Percentiles rank a stretch among this genome's conserved stretches.
Evolutionary conservation across 2,888 invertebrate genomes (phyloP).

Genomic region (Parnassius orleans): DNA sequence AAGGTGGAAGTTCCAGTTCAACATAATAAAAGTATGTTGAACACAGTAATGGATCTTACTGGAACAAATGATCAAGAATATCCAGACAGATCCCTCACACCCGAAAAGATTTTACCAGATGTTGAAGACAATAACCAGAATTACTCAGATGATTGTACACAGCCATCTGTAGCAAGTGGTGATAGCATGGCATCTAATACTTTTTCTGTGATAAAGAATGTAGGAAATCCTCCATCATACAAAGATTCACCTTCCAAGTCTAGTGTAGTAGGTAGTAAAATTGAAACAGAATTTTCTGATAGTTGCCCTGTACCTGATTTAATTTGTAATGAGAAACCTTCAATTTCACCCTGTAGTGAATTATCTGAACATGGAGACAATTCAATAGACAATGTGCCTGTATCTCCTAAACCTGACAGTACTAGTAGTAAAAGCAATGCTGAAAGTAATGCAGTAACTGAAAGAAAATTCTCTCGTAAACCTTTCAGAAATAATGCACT

Average conservation of each 20-base stretch:
- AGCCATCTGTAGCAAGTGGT: constrained; percentile 49
- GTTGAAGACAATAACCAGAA: constrained; percentile 64
- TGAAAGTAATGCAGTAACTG: constrained; percentile 35
- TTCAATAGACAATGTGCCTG: constrained; percentile 53
- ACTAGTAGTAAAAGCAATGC: constrained; percentile 37
- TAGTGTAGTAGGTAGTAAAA: constrained; percentile 52
- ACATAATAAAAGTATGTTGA: constrained; percentile 70
- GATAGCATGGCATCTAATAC: constrained; percentile 56
- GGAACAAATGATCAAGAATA: constrained; percentile 60
- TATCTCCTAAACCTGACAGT: constrained; percentile 51
- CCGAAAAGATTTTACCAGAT: constrained; percentile 69
- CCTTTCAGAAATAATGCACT: constrained; percentile 49
- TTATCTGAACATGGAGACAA: constrained; percentile 72
- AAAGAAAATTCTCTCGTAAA: constrained; percentile 44
- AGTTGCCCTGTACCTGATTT: constrained; percentile 74
- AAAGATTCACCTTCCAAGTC: constrained; percentile 55
- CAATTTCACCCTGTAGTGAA: constrained; percentile 76
- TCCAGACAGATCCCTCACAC: constrained; percentile 46
- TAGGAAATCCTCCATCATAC: constrained; percentile 58
- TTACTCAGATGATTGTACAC: constrained; percentile 45
- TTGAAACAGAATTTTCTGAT: constrained; percentile 67
- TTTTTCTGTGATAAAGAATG: constrained; percentile 73
- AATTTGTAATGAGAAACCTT: constrained; percentile 76
- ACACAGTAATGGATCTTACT: constrained; percentile 72
- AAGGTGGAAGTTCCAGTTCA: constrained; percentile 78